Conservation (phyloP, 2,888 invertebrate species). For the Synergus gifuensis region DNA sequence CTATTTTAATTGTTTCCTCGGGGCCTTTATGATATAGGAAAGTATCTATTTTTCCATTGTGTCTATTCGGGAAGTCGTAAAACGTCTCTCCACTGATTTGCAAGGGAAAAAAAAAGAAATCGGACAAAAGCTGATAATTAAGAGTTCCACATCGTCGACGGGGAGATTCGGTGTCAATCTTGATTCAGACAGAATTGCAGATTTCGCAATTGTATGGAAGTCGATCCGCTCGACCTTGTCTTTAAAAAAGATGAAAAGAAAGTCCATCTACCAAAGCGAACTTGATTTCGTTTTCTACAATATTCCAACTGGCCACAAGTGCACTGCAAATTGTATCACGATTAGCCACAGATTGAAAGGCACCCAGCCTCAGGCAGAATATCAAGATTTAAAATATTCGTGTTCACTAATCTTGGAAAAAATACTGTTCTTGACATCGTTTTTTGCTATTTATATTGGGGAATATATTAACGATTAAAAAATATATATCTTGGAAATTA, state of each 20-base stretch:
- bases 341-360: neutral
- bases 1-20: neutral
- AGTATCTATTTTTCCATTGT: constrained; percentile 14
- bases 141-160: constrained; percentile 12
- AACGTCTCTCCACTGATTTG: neutral
- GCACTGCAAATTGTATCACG: neutral
- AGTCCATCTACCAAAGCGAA: constrained; percentile 22
- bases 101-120: neutral
- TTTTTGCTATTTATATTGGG: neutral
- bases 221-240: constrained; percentile 37
- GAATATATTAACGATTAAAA: neutral
- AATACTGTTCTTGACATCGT: neutral
- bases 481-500: too few species aligned
- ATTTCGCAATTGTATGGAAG: constrained; percentile 39
- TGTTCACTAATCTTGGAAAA: neutral
- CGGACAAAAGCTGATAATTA: constrained; percentile 19
- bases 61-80: constrained; percentile 13
- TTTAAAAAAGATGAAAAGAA: constrained; percentile 36
- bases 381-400: neutral
- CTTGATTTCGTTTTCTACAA: constrained; percentile 2
- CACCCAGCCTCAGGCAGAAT: neutral
- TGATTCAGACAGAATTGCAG: constrained; percentile 36
- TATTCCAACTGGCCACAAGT: neutral
- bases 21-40: neutral
- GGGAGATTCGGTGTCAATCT: constrained; percentile 29